Conservation (phyloP, 2,888 invertebrate genomes). For the Xylophagus ater region DNA sequence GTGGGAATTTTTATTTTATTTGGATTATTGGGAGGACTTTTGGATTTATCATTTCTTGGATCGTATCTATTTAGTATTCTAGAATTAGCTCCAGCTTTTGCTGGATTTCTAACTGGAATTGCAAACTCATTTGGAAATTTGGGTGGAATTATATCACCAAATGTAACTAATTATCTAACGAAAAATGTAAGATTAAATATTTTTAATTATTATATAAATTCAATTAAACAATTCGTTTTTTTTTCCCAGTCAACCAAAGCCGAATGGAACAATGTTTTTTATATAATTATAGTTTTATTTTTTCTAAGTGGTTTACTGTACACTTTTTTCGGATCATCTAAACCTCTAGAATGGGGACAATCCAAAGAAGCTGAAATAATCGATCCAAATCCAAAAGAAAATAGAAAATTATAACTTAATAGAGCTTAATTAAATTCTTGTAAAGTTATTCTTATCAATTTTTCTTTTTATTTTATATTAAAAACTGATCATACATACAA, state of each 20-base stretch:
- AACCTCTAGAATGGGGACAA: constrained; percentile 37
- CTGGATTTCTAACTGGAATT: constrained; percentile 40
- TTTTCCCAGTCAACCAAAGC: constrained; percentile 31
- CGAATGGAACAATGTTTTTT: constrained; percentile 38
- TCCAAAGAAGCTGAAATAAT: constrained; percentile 3
- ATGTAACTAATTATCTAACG: constrained; percentile 32
- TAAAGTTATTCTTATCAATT: too few relatives aligned
- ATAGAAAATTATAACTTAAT: too few relatives aligned
- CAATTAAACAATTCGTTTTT: too few relatives aligned
- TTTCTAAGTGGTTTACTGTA: constrained; percentile 33
- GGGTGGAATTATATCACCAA: constrained; percentile 37
- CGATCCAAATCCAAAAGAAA: neutral
- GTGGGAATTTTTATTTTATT: constrained; percentile 30
- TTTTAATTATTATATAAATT: neutral
- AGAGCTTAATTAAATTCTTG: too few relatives aligned
- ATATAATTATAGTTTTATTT: constrained; percentile 32
- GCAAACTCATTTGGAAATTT: constrained; percentile 38
- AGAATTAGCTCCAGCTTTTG: constrained; percentile 40
- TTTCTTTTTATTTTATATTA: too few relatives aligned
- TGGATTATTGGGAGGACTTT: constrained; percentile 29
- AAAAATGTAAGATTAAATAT: constrained; percentile 26
- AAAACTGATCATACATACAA: too few relatives aligned
- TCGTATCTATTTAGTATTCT: constrained; percentile 40
- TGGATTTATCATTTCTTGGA: constrained; percentile 37
- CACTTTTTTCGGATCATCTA: constrained; percentile 36